Base-by-base conservation (phyloP, 1,140 invertebrate species). In the Aphelenchoides besseyi region DNA sequence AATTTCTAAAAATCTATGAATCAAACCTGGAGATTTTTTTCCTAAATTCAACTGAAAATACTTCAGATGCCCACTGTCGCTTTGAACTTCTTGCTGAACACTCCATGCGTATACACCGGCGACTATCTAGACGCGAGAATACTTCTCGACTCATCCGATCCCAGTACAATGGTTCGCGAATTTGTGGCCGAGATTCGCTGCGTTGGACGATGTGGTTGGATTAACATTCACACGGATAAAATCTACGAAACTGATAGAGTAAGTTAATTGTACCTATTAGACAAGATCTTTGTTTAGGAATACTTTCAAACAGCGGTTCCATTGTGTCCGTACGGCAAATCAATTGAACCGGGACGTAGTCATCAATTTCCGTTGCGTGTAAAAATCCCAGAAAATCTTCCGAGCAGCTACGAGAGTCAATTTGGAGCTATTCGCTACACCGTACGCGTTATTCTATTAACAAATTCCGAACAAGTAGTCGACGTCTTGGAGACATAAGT, bases 141-240 rank as follows among this genome's bases (percentile, higher is more conserved):
- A 8, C 16, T 59, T 8, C 18, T 59, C 5, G 55, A 59, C 55
- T 29, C 55, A 5, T 5, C 55, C 55, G 55, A 59, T 59, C 55
- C 55, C 26, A 5, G 18, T 23, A 59, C 55, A 3, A 57, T 77
- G 5, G 37, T 77, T 2, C 69, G 75, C 5, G 75, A 82, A 35
- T 77, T 82, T 29, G 64, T 57, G 3, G 80, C 74, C 0, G 80
- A 85, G 72, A 57, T 84, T n/a, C 57, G 77, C 30, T 82, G 80
- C 35, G 59, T 74, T 12, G 82, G 79, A 23, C 69, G 74, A 18
- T 78, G 80, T 28, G 82, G 82, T 41, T 82, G 80, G 80, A 74
- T 84, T 0, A 82, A 82, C 53, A 84, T 82, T 37, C 83, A 85
- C 66, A 82, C 80, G 0, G 80, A 82, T 41, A 82, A 82, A 68